These are phyloP conservation scores for Teleopsis dalmanni DNA, from an alignment of 1,140 invertebrate genomes.

Conservation along the genomic window DNA sequence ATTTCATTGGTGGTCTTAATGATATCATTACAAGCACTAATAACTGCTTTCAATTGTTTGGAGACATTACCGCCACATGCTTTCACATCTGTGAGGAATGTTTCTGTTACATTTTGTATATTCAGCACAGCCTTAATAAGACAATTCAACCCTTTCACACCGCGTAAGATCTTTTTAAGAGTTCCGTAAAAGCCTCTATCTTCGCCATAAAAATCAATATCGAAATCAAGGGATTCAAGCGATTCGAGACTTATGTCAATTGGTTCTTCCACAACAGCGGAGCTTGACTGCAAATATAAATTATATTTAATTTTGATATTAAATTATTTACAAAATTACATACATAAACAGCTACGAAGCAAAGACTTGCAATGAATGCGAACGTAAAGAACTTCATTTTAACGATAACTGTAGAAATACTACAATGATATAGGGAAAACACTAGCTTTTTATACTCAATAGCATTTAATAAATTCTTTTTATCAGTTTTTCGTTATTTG, in stretches of 20 bases:
- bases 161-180: conserved; percentile 15
- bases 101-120: conserved; percentile 20
- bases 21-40: conserved; percentile 21
- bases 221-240: too few species aligned
- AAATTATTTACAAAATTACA: too few species aligned
- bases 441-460: too few species aligned
- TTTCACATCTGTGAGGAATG: conserved; percentile 15
- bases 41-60: conserved; percentile 24
- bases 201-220: neutral
- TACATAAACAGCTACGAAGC: conserved; percentile 3
- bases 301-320: too few species aligned
- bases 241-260: too few species aligned
- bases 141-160: conserved; percentile 28
- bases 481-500: too few species aligned
- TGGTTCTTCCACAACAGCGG: too few species aligned
- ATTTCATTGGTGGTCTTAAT: conserved; percentile 17
- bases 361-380: neutral
- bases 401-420: too few species aligned
- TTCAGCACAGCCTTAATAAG: conserved; percentile 23
- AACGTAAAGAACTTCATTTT: neutral
- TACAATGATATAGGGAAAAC: too few species aligned
- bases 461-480: too few species aligned
- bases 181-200: neutral
- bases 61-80: conserved; percentile 19
- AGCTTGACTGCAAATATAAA: neutral